These are phyloP conservation scores for Criorhina ranunculi DNA, from an alignment of 2,888 invertebrate species.

Conservation along the genomic window DNA sequence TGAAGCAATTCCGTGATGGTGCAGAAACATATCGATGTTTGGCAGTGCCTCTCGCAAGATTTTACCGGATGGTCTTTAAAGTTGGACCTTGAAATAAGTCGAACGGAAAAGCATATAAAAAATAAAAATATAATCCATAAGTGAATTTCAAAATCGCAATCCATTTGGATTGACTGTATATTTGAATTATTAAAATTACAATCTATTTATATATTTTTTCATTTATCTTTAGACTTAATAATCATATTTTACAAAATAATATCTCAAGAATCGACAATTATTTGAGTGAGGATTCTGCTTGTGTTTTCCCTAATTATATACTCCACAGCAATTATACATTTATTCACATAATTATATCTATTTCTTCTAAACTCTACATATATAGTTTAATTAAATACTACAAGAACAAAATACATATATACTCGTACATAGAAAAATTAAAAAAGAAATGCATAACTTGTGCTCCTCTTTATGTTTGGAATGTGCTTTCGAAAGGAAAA, in stretches of 20 bases:
- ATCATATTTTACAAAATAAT: slow-evolving; percentile 60
- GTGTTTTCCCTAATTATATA: slow-evolving; percentile 8
- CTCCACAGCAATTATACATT: slow-evolving; percentile 28
- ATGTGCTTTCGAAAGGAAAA: slow-evolving; percentile 65
- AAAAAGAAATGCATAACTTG: slow-evolving; percentile 68
- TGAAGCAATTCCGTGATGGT: too few relatives aligned
- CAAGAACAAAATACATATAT: slow-evolving; percentile 24
- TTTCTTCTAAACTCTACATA: slow-evolving; percentile 15
- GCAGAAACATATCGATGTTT: too few relatives aligned
- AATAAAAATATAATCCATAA: not conserved
- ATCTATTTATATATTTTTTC: slow-evolving; percentile 23
- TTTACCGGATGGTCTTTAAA: too few relatives aligned
- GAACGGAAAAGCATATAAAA: too few relatives aligned
- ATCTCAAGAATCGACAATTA: slow-evolving; percentile 37
- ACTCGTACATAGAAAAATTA: slow-evolving; percentile 20
- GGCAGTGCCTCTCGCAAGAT: too few relatives aligned
- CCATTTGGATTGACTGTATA: slow-evolving; percentile 24
- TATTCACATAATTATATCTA: slow-evolving; percentile 37
- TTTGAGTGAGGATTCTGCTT: not conserved
- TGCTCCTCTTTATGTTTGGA: slow-evolving; percentile 67
- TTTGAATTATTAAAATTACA: slow-evolving; percentile 59
- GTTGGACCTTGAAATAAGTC: too few relatives aligned
- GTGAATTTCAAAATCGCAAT: slow-evolving; percentile 24
- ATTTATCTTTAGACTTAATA: slow-evolving; percentile 24
- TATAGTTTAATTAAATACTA: slow-evolving; percentile 16